Percentiles rank a stretch among this genome's conserved stretches.
These are phyloP conservation scores for Silurus lanzhouensis DNA, from an alignment of 2,797 vertebrate species.

Conservation along the genomic window DNA sequence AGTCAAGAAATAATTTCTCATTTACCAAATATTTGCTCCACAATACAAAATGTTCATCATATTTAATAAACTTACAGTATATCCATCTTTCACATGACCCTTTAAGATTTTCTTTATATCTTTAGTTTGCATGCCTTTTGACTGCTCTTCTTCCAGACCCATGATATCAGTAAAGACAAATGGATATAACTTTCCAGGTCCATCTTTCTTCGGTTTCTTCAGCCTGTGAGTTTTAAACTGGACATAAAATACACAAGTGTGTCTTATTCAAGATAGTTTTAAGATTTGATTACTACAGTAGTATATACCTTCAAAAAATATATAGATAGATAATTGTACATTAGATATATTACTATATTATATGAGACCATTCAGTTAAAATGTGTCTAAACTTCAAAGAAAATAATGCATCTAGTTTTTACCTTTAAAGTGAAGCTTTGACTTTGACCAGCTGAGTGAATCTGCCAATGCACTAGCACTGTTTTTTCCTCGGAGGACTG, in stretches of 20 bases:
- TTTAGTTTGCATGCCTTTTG: not conserved
- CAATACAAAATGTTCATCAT: too few species aligned
- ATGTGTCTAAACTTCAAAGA: too few species aligned
- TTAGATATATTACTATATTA: too few species aligned
- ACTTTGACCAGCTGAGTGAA: not conserved
- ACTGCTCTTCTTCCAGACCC: constrained; percentile 9
- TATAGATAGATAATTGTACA: too few species aligned
- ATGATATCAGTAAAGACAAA: constrained; percentile 37
- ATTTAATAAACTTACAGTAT: constrained; percentile 11
- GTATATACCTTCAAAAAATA: too few species aligned
- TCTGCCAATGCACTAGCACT: not conserved
- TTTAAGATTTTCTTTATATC: constrained; percentile 26
- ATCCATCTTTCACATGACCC: constrained; percentile 20
- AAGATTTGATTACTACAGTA: not conserved
- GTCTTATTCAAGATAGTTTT: not conserved
- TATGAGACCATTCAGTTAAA: too few species aligned
- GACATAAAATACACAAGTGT: not conserved
- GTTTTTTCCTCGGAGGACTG: not conserved
- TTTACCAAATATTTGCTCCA: too few species aligned
- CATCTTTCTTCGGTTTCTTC: not conserved
- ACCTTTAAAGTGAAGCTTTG: constrained; percentile 10
- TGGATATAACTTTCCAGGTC: not conserved
- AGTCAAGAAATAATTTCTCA: too few species aligned
- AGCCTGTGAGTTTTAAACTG: constrained; percentile 21
- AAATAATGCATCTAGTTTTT: not conserved